Conservation (phyloP, 2,888 invertebrate genomes). For the Orthonychiurus folsomi region DNA sequence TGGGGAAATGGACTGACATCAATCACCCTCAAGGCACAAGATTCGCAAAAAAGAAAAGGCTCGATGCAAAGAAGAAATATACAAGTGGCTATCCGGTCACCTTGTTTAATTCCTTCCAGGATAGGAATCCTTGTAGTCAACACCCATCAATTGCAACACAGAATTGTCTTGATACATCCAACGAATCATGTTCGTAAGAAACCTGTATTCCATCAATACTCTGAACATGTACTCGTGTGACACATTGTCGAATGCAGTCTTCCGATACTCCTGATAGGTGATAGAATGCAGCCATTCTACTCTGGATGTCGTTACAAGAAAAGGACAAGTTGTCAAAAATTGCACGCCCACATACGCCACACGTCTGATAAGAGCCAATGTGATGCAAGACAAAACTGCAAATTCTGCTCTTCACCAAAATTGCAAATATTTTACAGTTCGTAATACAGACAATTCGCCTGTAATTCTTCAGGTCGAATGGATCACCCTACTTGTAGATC, state of each 20-base stretch:
- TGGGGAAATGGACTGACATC: background rate
- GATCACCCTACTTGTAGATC: too few species aligned
- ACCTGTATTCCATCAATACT: background rate
- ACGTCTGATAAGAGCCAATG: background rate
- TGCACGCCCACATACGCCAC: background rate
- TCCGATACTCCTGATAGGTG: background rate
- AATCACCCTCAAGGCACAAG: too few species aligned
- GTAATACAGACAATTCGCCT: too few species aligned
- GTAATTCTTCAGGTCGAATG: too few species aligned
- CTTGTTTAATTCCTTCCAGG: background rate
- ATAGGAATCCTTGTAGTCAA: background rate
- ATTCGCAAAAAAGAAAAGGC: background rate
- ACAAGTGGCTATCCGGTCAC: background rate
- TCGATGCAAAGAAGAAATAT: background rate
- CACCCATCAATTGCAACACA: background rate
- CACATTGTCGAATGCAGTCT: slow-evolving; percentile 3
- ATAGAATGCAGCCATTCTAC: background rate
- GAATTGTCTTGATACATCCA: background rate
- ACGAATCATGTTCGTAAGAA: background rate
- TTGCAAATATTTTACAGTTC: background rate
- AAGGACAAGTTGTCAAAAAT: slow-evolving; percentile 2
- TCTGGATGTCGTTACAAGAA: background rate
- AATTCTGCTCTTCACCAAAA: background rate
- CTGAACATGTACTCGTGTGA: background rate
- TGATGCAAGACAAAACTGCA: background rate